These are phyloP conservation scores for Halcyon senegalensis DNA, from an alignment of 2,113 vertebrate species.

Conservation along the genomic window DNA sequence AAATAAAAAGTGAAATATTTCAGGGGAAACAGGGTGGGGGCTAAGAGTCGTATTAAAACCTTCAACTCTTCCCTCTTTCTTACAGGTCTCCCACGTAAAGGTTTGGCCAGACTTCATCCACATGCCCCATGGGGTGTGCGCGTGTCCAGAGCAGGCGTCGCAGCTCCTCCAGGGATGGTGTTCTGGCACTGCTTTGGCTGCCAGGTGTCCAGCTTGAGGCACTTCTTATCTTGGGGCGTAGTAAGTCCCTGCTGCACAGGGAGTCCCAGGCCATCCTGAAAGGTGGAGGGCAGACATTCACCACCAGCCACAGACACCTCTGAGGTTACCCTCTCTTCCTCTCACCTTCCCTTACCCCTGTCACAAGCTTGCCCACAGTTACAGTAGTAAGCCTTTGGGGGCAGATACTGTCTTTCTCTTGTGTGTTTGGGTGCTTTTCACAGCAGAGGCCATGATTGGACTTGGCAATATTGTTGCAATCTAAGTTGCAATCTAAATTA, in stretches of 20 bases:
- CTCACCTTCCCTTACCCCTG: not conserved
- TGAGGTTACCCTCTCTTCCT: not conserved
- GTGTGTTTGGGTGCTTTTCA: not conserved
- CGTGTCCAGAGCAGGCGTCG: constrained; percentile 83
- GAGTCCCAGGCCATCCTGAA: constrained; percentile 70
- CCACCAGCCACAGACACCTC: not conserved
- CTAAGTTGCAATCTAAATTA: not conserved
- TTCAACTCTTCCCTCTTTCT: constrained; percentile 64
- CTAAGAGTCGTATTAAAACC: not conserved
- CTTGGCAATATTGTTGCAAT: not conserved
- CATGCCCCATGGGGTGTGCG: constrained; percentile 63
- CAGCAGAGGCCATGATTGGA: not conserved
- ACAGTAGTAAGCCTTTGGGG: not conserved
- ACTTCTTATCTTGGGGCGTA: constrained; percentile 7
- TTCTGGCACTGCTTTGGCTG: constrained; percentile 64
- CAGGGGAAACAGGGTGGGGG: too few relatives aligned
- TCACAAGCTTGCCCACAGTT: not conserved
- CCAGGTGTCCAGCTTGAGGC: not conserved
- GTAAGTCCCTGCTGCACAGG: constrained; percentile 45
- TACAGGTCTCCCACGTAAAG: constrained; percentile 95
- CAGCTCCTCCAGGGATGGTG: constrained; percentile 83
- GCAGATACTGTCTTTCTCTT: not conserved
- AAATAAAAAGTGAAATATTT: not conserved
- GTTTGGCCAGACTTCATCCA: constrained; percentile 90
- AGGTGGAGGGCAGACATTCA: not conserved